These are phyloP conservation scores for Cephalopachus bancanus DNA, from an alignment of 2,797 vertebrate genomes.

Conservation along the genomic window DNA sequence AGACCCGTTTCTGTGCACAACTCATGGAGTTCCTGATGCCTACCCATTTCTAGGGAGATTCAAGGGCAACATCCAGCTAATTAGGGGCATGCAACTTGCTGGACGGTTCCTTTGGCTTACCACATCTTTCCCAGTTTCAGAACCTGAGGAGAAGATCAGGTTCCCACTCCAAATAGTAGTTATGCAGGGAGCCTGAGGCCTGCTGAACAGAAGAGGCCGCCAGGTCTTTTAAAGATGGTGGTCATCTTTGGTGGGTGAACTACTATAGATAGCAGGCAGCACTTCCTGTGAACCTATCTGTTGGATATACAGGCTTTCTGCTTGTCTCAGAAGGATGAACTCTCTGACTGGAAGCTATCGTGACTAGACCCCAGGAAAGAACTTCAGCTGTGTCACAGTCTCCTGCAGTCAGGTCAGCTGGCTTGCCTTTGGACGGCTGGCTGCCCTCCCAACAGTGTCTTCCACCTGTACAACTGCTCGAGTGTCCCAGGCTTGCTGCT, in stretches of 20 bases:
- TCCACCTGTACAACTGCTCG: not conserved
- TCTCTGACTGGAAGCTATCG: not conserved
- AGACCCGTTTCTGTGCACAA: not conserved
- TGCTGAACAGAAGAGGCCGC: not conserved
- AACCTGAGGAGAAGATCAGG: not conserved
- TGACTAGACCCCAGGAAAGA: not conserved
- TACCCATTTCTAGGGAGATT: not conserved
- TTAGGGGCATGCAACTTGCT: not conserved
- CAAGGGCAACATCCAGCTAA: not conserved
- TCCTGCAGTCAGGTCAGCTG: constrained; percentile 17
- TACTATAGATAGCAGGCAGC: not conserved
- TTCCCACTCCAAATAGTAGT: not conserved
- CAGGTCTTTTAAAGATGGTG: not conserved
- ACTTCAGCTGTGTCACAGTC: not conserved
- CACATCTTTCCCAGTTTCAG: not conserved
- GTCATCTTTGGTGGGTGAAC: not conserved
- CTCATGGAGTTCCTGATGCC: not conserved
- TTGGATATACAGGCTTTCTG: not conserved
- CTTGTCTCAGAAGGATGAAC: not conserved
- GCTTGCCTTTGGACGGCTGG: not conserved
- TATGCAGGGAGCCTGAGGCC: not conserved
- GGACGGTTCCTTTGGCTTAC: not conserved
- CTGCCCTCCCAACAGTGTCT: not conserved
- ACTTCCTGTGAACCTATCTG: not conserved
- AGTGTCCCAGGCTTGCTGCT: not conserved